Evolutionary conservation across 2,113 vertebrate genomes (phyloP).

Genomic region (Malurus melanocephalus): DNA sequence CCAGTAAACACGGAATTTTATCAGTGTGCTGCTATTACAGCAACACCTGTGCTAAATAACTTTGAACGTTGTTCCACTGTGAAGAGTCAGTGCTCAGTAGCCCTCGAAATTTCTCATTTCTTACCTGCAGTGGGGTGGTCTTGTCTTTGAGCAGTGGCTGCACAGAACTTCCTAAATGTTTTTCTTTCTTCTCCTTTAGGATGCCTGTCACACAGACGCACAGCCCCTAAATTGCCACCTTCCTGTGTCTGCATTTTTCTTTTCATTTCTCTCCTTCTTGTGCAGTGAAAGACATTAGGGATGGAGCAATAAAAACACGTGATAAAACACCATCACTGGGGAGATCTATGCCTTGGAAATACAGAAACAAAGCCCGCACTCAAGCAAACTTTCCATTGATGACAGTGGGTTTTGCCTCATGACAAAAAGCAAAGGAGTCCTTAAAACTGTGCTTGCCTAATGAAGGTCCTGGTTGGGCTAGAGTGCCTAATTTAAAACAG

Average conservation of each 20-base stretch:
- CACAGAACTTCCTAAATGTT: constrained; percentile 29
- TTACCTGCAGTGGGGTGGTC: constrained; percentile 21
- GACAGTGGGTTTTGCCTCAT: not conserved
- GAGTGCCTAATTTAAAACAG: constrained; percentile 41
- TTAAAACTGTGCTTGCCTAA: constrained; percentile 26
- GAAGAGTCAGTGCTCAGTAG: constrained; percentile 32
- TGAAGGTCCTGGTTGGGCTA: not conserved
- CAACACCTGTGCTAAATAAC: constrained; percentile 33
- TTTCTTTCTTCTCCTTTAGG: constrained; percentile 31
- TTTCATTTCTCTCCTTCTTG: constrained; percentile 26
- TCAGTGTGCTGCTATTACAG: not conserved
- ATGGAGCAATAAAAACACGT: constrained; percentile 42
- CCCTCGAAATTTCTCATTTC: constrained; percentile 57
- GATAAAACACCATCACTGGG: constrained; percentile 19
- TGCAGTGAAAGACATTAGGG: constrained; percentile 17
- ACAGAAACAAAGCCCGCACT: not conserved
- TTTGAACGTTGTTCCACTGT: not conserved
- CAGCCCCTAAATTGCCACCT: constrained; percentile 43
- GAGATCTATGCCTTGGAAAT: not conserved
- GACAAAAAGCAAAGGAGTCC: constrained; percentile 10
- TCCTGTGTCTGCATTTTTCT: constrained; percentile 32
- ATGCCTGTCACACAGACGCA: not conserved
- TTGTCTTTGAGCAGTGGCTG: not conserved
- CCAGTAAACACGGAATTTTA: not conserved
- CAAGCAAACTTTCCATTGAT: not conserved